Evolutionary conservation across 1,140 invertebrate species (phyloP).

Genomic region (Apis cerana): DNA sequence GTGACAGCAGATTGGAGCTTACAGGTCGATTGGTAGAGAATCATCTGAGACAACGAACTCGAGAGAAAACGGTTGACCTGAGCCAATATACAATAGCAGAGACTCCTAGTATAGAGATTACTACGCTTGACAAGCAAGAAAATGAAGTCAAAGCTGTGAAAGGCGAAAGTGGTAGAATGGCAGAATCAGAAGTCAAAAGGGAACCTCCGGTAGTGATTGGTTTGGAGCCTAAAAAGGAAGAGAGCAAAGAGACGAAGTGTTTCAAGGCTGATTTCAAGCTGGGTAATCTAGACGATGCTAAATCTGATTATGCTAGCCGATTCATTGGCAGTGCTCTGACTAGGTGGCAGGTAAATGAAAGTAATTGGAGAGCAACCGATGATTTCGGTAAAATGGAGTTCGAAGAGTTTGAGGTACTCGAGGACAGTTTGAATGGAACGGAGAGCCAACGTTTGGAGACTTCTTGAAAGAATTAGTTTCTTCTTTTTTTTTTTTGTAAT

Average conservation of each 20-base stretch:
- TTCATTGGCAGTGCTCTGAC: constrained; percentile 73
- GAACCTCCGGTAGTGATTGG: constrained; percentile 77
- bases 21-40: constrained; percentile 82
- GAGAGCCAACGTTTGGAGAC: constrained; percentile 53
- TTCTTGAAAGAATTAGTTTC: constrained; percentile 16
- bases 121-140: constrained; percentile 65
- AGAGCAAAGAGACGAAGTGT: constrained; percentile 70
- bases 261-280: constrained; percentile 75
- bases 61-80: constrained; percentile 57
- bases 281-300: constrained; percentile 67
- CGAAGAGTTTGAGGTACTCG: constrained; percentile 89
- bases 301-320: constrained; percentile 59
- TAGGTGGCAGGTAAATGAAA: constrained; percentile 77
- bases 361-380: constrained; percentile 75
- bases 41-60: constrained; percentile 46
- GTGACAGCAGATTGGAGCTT: constrained; percentile 90
- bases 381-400: constrained; percentile 91
- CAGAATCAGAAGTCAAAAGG: constrained; percentile 66
- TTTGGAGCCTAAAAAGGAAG: constrained; percentile 78
- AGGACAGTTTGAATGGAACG: constrained; percentile 83
- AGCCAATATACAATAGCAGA: constrained; percentile 74
- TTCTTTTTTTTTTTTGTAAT: constrained; percentile 1
- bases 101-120: constrained; percentile 76
- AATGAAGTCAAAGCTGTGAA: constrained; percentile 44
- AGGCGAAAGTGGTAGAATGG: background rate